Evolutionary conservation across 2,888 invertebrate genomes (phyloP).

Genomic region (Vandiemenella viatica): DNA sequence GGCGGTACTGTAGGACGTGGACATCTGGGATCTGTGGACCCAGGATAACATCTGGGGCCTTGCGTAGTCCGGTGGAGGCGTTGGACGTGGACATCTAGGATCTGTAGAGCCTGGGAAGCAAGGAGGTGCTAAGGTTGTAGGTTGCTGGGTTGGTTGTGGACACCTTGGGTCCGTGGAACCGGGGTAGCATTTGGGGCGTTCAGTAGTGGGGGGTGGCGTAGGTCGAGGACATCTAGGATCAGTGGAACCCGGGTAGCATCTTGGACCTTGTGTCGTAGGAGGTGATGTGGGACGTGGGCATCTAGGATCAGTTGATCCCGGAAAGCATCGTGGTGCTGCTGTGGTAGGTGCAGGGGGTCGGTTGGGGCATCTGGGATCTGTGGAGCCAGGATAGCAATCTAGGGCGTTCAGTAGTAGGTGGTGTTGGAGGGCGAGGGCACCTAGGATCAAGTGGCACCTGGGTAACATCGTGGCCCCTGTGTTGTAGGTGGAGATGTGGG

Average conservation of each 20-base stretch:
- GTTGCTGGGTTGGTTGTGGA: conserved; percentile 26
- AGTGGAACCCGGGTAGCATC: conserved; percentile 23
- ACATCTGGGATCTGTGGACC: conserved; percentile 18
- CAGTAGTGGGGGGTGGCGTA: conserved; percentile 19
- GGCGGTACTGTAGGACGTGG: conserved; percentile 22
- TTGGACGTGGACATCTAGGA: conserved; percentile 14
- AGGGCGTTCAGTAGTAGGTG: background rate
- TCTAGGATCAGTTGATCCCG: conserved; percentile 13
- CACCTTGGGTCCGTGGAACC: conserved; percentile 22
- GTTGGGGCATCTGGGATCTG: conserved; percentile 5
- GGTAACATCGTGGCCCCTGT: conserved; percentile 12
- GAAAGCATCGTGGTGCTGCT: conserved; percentile 16
- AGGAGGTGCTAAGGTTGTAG: conserved; percentile 12
- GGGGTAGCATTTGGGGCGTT: conserved; percentile 21
- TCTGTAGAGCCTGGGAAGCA: conserved; percentile 24
- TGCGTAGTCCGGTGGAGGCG: conserved; percentile 3
- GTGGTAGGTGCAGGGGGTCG: background rate
- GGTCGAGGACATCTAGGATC: conserved; percentile 25
- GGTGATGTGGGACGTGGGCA: conserved; percentile 4
- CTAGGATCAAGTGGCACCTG: conserved; percentile 13
- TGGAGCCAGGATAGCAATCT: conserved; percentile 9
- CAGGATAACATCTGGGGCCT: conserved; percentile 7
- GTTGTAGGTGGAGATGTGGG: conserved; percentile 13
- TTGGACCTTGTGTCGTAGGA: conserved; percentile 7
- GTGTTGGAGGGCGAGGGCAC: conserved; percentile 8